Evolutionary conservation across 2,888 invertebrate species (phyloP).

Genomic region (Pristionchus mayeri): DNA sequence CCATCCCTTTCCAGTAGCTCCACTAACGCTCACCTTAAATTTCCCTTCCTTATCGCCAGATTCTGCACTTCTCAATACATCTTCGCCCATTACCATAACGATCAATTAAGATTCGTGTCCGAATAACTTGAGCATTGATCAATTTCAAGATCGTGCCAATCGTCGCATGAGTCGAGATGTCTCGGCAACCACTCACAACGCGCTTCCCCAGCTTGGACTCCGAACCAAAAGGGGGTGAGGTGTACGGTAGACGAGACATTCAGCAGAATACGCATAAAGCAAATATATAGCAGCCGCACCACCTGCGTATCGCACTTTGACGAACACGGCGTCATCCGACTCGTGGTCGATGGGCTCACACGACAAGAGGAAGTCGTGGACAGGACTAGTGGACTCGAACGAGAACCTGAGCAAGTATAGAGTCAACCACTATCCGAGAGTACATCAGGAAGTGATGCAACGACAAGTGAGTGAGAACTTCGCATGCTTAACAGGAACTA

Average conservation of each 20-base stretch:
- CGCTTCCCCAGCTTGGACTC: constrained; percentile 21
- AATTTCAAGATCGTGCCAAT: neutral
- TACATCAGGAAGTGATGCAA: constrained; percentile 32
- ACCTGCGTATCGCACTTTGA: constrained; percentile 59
- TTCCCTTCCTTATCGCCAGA: constrained; percentile 1
- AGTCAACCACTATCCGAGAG: constrained; percentile 48
- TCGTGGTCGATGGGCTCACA: constrained; percentile 56
- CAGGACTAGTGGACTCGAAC: constrained; percentile 58
- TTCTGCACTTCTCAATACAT: neutral
- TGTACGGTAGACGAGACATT: neutral
- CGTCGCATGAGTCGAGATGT: neutral
- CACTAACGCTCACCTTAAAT: neutral
- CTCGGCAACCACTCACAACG: constrained; percentile 13
- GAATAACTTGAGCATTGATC: neutral
- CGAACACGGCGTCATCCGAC: constrained; percentile 58
- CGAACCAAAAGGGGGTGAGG: constrained; percentile 22
- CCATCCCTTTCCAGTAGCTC: constrained; percentile 3
- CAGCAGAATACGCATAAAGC: neutral
- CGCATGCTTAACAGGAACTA: no score
- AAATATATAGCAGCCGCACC: constrained; percentile 61
- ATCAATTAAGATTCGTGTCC: no score
- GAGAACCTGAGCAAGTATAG: constrained; percentile 48
- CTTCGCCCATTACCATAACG: constrained; percentile 22
- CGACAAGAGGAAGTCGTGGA: constrained; percentile 60
- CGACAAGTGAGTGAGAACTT: constrained; percentile 44